A percentile compares a stretch with the other conserved stretches of the same genome.
Evolutionary conservation across 1,140 invertebrate species (phyloP).

Genomic region (Scylla paramamosain): DNA sequence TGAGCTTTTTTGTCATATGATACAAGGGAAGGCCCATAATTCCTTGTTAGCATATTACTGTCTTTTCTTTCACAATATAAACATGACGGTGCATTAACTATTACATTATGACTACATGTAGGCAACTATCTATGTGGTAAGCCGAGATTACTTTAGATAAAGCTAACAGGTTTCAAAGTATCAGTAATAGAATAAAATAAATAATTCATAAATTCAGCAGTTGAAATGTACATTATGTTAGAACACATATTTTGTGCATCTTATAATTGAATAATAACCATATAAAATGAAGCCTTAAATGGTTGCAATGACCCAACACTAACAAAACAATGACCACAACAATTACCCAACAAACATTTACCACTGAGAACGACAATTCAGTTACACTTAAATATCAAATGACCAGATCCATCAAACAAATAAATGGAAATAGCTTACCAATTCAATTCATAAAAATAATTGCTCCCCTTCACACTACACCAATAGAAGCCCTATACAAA

Average conservation of each 20-base stretch:
- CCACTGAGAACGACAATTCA: not conserved
- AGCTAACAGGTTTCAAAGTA: not conserved
- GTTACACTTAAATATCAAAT: not conserved
- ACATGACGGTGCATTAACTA: not conserved
- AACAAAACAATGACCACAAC: not conserved
- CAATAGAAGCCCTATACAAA: not conserved
- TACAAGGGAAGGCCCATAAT: not conserved
- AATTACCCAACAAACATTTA: not conserved
- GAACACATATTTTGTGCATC: not conserved
- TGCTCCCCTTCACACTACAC: not conserved
- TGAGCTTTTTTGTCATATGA: not conserved
- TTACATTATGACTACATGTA: not conserved
- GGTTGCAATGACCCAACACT: not conserved
- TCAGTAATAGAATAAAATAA: not conserved
- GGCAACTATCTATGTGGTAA: not conserved
- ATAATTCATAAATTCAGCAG: not conserved
- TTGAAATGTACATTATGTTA: not conserved
- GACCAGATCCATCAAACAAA: constrained; percentile 14
- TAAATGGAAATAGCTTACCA: not conserved
- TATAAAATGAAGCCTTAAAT: not conserved
- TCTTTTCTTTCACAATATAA: not conserved
- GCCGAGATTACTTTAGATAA: not conserved
- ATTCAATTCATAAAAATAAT: not conserved
- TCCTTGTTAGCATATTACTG: not conserved
- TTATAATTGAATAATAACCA: not conserved